phyloP scores from a whole-genome alignment of 1,140 invertebrate species.

The Drosophila nasuta region DNA sequence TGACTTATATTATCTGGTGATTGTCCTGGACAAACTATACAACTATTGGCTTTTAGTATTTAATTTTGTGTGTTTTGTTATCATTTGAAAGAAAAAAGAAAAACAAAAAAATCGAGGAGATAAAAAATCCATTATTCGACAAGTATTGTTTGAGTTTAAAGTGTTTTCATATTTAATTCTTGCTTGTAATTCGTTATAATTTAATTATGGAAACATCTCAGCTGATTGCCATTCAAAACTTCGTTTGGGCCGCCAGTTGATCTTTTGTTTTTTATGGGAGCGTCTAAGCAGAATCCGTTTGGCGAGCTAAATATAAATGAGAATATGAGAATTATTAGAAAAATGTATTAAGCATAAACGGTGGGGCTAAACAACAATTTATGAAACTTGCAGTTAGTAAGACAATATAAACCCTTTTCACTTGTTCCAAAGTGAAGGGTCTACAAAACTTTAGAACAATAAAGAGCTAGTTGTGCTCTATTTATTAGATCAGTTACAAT shows the following conservation, averaged over 20 bases:
- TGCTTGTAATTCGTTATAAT: conserved; percentile 42
- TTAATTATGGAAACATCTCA: conserved; percentile 64
- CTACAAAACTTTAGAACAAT: neutral
- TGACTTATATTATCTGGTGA: conserved; percentile 26
- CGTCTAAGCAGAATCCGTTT: conserved; percentile 63
- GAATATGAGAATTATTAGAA: conserved; percentile 2
- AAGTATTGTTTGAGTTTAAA: conserved; percentile 13
- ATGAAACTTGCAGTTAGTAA: conserved; percentile 26
- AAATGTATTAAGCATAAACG: neutral
- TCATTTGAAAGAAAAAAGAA: neutral
- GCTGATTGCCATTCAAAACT: conserved; percentile 18
- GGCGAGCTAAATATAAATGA: conserved; percentile 50
- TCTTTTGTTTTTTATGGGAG: conserved; percentile 8
- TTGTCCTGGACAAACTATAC: conserved; percentile 25
- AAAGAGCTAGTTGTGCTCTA: neutral
- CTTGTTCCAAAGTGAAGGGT: neutral
- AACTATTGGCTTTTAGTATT: conserved; percentile 18
- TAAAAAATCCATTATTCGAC: conserved; percentile 6
- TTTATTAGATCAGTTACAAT: neutral
- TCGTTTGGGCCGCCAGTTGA: conserved; percentile 28
- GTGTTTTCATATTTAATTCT: conserved; percentile 49
- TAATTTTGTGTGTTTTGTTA: conserved; percentile 12
- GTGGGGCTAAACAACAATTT: conserved; percentile 10
- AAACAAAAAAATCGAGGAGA: no score
- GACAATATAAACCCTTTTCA: neutral